These are phyloP conservation scores for Apodemia mormo DNA, from an alignment of 2,888 invertebrate genomes.

Conservation along the genomic window DNA sequence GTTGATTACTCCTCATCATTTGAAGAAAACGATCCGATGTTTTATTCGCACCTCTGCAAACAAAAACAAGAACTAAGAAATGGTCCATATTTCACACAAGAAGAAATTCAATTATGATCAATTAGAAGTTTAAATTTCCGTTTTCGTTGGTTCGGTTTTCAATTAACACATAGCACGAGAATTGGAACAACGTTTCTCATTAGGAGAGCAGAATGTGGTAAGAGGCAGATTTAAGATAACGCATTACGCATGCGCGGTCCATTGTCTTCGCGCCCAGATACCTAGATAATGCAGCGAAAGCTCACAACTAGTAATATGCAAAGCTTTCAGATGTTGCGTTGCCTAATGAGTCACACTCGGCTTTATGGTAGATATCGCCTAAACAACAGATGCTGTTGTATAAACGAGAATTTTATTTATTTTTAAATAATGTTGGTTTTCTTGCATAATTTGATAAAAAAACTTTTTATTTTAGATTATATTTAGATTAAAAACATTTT, in stretches of 20 bases:
- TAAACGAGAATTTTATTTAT: not conserved
- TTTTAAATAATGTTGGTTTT: not conserved
- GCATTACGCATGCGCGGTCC: conserved; percentile 76
- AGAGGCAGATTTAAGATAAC: conserved; percentile 75
- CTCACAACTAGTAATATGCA: conserved; percentile 53
- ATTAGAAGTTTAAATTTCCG: conserved; percentile 55
- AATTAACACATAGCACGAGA: conserved; percentile 64
- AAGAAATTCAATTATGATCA: conserved; percentile 53
- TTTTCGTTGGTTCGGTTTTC: conserved; percentile 47
- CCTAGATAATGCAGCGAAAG: conserved; percentile 66
- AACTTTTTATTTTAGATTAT: no score
- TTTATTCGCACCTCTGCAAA: conserved; percentile 53
- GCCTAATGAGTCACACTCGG: conserved; percentile 46
- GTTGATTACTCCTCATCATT: conserved; percentile 78
- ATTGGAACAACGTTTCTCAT: conserved; percentile 72
- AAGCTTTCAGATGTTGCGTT: conserved; percentile 55
- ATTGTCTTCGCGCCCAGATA: conserved; percentile 72
- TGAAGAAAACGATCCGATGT: conserved; percentile 48
- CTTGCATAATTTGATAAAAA: not conserved
- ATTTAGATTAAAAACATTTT: not conserved
- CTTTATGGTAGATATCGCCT: not conserved
- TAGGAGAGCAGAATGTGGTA: conserved; percentile 74
- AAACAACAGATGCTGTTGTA: conserved; percentile 11
- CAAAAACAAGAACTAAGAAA: conserved; percentile 41
- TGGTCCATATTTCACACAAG: conserved; percentile 29